Evolutionary conservation across 2,113 vertebrate species (phyloP), one percentile per base, ranked within the genome.

Genomic region (Clarias batrachus): DNA sequence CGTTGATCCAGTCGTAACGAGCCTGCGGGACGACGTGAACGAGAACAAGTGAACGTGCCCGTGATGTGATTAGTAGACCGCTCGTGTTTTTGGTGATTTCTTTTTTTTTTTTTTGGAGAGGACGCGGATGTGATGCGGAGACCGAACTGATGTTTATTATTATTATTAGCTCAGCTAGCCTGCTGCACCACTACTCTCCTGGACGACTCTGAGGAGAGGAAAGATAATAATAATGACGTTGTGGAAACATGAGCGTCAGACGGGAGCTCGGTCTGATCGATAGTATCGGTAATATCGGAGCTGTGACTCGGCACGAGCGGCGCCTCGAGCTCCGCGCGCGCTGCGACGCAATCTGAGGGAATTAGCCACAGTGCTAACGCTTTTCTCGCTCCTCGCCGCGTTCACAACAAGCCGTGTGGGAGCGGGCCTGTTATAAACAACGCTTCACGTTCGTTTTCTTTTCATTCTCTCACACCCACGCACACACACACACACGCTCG

Each of bases 231-330:
- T 48, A 48, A 48, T 48, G 48, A 48, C 48, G 48, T 48, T 48
- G 37, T 78, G 89, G 91, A 87, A 91, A 90, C 87, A 94, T 93
- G 93, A 93, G 92, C 89, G 92, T 89, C 90, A 91, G 89, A 90
- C 93, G 90, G 92, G 91, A 91, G 89, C 91, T 91, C 92, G 88
- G 48, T 85, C 90, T 76, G 56, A 74, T 82, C 79, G 77, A 17
- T n/a, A 66, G 37, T 60, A 16, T 85, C 37, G n/a, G 70, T 85
- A 9, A 48, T 19, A 65, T 62, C 80, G 80, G 62, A 66, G 80
- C 37, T 65, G 80, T 41, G 79, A 59, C n/a, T 80, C 56, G 84
- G 23, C 79, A 52, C 33, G n/a, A 82, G 83, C 70, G 59, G 66
- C 70, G 74, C 37, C 65, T 78, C 81, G 56, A 80, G 80, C 79